phyloP scores from a whole-genome alignment of 2,113 vertebrate species.

The Perca flavescens region DNA sequence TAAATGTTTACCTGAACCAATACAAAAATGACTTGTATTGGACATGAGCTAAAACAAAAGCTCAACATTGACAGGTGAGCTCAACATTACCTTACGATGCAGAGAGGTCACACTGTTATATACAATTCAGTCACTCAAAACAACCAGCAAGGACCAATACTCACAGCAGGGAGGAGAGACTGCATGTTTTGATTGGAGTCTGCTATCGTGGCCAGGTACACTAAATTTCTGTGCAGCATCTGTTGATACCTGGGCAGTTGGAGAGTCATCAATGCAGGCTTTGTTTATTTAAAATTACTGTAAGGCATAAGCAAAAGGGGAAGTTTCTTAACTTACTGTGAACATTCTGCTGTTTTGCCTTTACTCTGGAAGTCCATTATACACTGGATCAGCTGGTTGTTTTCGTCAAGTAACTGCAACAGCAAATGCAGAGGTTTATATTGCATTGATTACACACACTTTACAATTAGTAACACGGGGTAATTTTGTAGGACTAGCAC shows the following conservation, averaged over 20 bases:
- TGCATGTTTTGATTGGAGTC: slow-evolving; percentile 99
- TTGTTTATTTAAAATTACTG: not conserved
- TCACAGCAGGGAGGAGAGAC: slow-evolving; percentile 97
- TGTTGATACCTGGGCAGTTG: slow-evolving; percentile 92
- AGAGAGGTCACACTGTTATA: not conserved
- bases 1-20: not conserved
- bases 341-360: slow-evolving; percentile 98
- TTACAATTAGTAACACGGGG: not conserved
- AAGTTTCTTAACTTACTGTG: slow-evolving; percentile 90
- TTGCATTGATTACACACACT: not conserved
- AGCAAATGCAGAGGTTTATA: slow-evolving; percentile 13
- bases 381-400: slow-evolving; percentile 99
- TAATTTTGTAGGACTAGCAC: rapidly evolving
- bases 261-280: slow-evolving; percentile 34
- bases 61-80: not conserved
- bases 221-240: slow-evolving; percentile 98
- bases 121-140: not conserved
- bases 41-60: not conserved
- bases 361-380: slow-evolving; percentile 99
- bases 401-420: slow-evolving; percentile 98
- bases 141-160: slow-evolving; percentile 73
- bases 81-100: not conserved
- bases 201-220: slow-evolving; percentile 99
- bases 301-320: rapidly evolving
- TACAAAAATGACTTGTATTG: not conserved